These are phyloP conservation scores for Ecliptopera silaceata DNA, from an alignment of 2,888 invertebrate species.

Conservation along the genomic window DNA sequence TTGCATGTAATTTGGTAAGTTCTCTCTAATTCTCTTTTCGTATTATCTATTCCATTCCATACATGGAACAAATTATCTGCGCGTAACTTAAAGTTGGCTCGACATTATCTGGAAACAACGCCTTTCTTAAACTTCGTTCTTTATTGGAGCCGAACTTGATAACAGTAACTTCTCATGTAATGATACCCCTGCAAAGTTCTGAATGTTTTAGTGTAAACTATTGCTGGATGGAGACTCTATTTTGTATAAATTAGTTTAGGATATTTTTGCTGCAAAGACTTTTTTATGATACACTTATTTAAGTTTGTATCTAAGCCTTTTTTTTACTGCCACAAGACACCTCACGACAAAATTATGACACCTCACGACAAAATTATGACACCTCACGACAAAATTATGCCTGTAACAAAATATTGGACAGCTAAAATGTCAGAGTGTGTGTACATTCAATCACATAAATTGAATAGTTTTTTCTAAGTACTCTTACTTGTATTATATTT, in stretches of 20 bases:
- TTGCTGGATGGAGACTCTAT: conserved; percentile 1
- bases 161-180: conserved; percentile 17
- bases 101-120: background rate
- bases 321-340: background rate
- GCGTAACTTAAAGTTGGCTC: too few relatives aligned
- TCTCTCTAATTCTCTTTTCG: too few relatives aligned
- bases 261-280: conserved; percentile 1
- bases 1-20: too few relatives aligned
- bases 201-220: conserved; percentile 10
- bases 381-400: conserved; percentile 3
- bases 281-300: too few relatives aligned
- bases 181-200: background rate
- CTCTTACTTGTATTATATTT: too few relatives aligned
- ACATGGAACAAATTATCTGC: too few relatives aligned
- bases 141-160: conserved; percentile 10
- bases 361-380: conserved; percentile 4
- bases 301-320: background rate
- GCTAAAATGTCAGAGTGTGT: conserved; percentile 6
- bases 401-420: conserved; percentile 20
- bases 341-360: conserved; percentile 5
- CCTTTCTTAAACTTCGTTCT: conserved; percentile 2
- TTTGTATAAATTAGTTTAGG: too few relatives aligned
- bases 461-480: too few relatives aligned
- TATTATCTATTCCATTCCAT: too few relatives aligned
- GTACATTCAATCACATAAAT: conserved; percentile 12